Evolutionary conservation across 2,888 invertebrate species (phyloP).

Genomic region (Ypsolopha sequella): DNA sequence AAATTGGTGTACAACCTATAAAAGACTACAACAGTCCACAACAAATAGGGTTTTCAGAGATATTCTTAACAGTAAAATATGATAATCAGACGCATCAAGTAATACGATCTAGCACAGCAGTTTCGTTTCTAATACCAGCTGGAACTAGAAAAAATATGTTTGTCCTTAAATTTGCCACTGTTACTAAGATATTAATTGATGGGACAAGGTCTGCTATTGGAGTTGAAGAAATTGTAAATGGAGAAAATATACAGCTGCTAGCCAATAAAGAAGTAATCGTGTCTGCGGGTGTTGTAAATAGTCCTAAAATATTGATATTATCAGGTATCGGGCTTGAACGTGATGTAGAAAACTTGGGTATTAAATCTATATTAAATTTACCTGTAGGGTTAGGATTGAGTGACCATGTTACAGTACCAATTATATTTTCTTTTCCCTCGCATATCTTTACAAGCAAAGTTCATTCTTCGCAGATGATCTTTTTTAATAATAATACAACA

Average conservation of each 20-base stretch:
- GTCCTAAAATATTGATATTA: background rate
- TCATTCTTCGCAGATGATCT: too few relatives aligned
- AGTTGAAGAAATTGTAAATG: background rate
- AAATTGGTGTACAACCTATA: constrained; percentile 48
- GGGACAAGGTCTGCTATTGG: constrained; percentile 8
- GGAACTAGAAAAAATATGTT: constrained; percentile 18
- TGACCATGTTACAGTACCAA: background rate
- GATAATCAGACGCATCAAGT: constrained; percentile 5
- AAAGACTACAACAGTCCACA: constrained; percentile 59
- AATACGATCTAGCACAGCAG: constrained; percentile 16
- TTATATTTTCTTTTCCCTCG: background rate
- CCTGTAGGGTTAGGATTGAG: background rate
- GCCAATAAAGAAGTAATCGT: background rate
- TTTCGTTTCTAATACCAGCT: constrained; percentile 18
- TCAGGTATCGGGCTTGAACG: background rate
- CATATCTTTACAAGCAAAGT: background rate
- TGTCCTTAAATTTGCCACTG: constrained; percentile 20
- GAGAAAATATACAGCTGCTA: background rate
- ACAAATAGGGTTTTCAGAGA: constrained; percentile 58
- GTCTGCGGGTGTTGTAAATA: background rate
- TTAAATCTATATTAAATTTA: background rate
- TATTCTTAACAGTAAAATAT: background rate
- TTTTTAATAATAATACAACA: background rate
- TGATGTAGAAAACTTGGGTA: background rate
- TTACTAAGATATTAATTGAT: constrained; percentile 18